phyloP scores from a whole-genome alignment of 1,140 invertebrate genomes.

The Vollenhovia emeryi region DNA sequence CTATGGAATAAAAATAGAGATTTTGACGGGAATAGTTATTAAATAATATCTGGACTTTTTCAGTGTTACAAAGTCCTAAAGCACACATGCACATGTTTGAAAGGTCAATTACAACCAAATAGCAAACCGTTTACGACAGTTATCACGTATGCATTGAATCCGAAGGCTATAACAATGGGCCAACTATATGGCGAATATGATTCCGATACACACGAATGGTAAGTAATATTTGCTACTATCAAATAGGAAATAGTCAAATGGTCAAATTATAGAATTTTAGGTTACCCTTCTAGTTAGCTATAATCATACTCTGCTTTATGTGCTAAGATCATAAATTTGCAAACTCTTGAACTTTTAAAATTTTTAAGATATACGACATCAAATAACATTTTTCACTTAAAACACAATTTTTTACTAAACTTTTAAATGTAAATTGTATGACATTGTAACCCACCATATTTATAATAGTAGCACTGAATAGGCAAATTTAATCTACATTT shows the following conservation, averaged over 20 bases:
- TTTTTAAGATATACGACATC: background rate
- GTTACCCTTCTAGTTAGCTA: background rate
- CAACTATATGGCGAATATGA: conserved; percentile 94
- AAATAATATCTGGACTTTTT: background rate
- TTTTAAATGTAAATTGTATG: background rate
- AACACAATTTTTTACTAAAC: background rate
- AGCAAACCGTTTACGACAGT: conserved; percentile 88
- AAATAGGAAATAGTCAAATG: no score
- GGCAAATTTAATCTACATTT: background rate
- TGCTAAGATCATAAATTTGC: background rate
- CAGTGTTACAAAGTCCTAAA: conserved; percentile 91
- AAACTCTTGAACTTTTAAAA: background rate
- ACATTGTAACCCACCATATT: background rate
- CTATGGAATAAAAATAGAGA: background rate
- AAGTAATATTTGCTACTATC: conserved; percentile 62
- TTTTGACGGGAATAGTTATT: background rate
- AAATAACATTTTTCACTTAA: background rate
- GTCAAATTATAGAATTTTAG: background rate
- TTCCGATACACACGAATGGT: conserved; percentile 93
- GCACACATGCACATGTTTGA: conserved; percentile 88
- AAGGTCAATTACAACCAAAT: conserved; percentile 88
- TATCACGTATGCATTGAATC: conserved; percentile 89
- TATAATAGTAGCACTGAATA: background rate
- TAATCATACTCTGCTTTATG: background rate
- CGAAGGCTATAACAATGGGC: conserved; percentile 93